Conservation (phyloP, 2,113 vertebrate genomes). For the Plecotus auritus region DNA sequence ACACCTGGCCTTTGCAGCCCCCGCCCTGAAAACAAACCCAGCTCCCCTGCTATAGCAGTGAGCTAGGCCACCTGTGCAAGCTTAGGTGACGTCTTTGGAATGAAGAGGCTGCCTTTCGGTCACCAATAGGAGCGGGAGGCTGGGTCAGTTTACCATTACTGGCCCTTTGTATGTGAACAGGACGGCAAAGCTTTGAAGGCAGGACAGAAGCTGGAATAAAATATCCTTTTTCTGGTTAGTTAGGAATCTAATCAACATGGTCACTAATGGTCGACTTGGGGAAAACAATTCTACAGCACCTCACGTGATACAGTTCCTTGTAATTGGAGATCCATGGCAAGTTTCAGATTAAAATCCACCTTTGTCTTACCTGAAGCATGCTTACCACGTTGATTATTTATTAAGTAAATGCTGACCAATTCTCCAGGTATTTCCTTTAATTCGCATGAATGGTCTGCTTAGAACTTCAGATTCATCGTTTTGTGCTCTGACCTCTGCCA, state of each 20-base stretch:
- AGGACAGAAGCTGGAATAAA: background rate
- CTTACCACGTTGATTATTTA: background rate
- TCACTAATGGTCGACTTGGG: background rate
- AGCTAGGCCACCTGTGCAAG: conserved; percentile 47
- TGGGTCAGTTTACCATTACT: conserved; percentile 22
- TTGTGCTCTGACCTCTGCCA: background rate
- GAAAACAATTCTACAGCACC: background rate
- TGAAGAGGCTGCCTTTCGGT: background rate
- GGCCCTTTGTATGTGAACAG: background rate
- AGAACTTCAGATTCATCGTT: background rate
- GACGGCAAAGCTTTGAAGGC: background rate
- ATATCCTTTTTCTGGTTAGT: background rate
- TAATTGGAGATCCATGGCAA: background rate
- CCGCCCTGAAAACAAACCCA: conserved; percentile 63
- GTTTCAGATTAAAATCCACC: conserved; percentile 17
- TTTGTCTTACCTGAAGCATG: background rate
- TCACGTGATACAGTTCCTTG: background rate
- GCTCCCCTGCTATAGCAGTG: background rate
- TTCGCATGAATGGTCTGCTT: background rate
- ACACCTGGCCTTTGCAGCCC: conserved; percentile 40
- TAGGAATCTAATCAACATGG: background rate
- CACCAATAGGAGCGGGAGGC: background rate
- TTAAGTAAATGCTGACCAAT: background rate
- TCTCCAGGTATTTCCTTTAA: background rate
- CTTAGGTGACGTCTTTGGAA: conserved; percentile 50